A percentile compares a stretch with the other conserved stretches of the same genome.
phyloP scores from a whole-genome alignment of 2,113 vertebrate genomes.

The Grammomys surdaster region DNA sequence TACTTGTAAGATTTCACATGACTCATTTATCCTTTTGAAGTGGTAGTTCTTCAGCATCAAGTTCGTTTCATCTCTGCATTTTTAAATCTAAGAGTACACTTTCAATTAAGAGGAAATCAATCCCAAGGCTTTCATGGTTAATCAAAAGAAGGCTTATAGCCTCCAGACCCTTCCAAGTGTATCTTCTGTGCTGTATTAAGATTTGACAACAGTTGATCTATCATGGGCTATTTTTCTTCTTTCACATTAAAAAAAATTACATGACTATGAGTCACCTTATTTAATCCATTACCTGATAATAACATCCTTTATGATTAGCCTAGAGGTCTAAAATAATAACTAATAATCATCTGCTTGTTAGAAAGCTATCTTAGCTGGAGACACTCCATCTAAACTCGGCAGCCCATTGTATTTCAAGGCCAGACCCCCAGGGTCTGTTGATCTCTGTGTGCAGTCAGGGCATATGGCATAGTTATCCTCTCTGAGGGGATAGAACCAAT shows the following conservation, averaged over 20 bases:
- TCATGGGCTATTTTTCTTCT: constrained; percentile 59
- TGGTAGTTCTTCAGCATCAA: not conserved
- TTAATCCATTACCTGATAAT: constrained; percentile 68
- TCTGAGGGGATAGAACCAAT: constrained; percentile 75
- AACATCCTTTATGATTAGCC: constrained; percentile 52
- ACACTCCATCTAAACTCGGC: constrained; percentile 72
- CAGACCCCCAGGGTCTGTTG: constrained; percentile 59
- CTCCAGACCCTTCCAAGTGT: constrained; percentile 51
- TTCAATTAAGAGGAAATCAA: constrained; percentile 46
- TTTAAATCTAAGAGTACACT: constrained; percentile 20
- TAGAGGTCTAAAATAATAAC: constrained; percentile 71
- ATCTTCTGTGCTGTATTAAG: constrained; percentile 19
- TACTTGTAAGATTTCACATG: not conserved
- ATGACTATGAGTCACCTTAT: constrained; percentile 57
- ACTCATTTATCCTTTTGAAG: not conserved
- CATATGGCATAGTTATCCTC: constrained; percentile 81
- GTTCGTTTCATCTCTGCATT: constrained; percentile 10
- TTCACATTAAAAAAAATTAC: constrained; percentile 65
- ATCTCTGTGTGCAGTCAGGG: constrained; percentile 67
- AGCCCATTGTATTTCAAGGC: constrained; percentile 45
- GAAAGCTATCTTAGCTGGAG: constrained; percentile 76
- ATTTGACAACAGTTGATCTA: constrained; percentile 60
- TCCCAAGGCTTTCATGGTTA: not conserved
- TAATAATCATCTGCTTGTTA: constrained; percentile 78
- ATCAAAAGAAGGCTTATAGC: constrained; percentile 46